These are phyloP conservation scores for Arvicanthis niloticus DNA, from an alignment of 2,113 vertebrate species.

Conservation along the genomic window DNA sequence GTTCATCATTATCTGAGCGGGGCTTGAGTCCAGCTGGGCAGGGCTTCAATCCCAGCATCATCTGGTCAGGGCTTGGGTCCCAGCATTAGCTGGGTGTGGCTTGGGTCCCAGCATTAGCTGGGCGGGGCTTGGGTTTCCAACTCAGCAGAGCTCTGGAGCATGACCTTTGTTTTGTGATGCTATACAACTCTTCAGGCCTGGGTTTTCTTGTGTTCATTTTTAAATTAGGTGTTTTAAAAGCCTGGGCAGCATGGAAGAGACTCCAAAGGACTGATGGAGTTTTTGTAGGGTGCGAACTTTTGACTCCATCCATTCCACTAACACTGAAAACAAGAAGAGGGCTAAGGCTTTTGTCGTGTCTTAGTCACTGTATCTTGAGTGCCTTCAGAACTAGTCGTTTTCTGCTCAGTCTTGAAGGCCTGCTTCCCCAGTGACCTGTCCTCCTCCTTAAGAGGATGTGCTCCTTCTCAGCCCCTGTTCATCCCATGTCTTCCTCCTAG, in stretches of 20 bases:
- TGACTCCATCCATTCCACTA: background rate
- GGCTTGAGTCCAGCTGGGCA: no score
- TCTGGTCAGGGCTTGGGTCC: no score
- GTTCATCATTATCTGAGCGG: no score
- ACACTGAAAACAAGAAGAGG: background rate
- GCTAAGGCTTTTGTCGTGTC: background rate
- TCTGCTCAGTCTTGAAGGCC: background rate
- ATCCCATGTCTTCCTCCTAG: background rate
- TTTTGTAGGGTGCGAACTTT: background rate
- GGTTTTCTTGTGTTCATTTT: background rate
- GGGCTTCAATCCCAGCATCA: background rate
- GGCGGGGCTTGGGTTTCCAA: no score
- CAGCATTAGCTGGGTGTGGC: background rate
- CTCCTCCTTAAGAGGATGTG: background rate
- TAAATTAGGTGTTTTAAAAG: background rate
- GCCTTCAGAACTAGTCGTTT: background rate
- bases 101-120: background rate
- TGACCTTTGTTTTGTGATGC: background rate
- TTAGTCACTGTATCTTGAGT: background rate
- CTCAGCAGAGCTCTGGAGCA: rapidly evolving
- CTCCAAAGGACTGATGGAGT: background rate
- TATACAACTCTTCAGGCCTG: background rate
- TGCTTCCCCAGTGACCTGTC: background rate
- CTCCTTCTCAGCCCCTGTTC: background rate
- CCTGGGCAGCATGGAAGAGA: background rate